Conservation (phyloP, 2,888 invertebrate genomes). For the Leptopilina syphax region DNA sequence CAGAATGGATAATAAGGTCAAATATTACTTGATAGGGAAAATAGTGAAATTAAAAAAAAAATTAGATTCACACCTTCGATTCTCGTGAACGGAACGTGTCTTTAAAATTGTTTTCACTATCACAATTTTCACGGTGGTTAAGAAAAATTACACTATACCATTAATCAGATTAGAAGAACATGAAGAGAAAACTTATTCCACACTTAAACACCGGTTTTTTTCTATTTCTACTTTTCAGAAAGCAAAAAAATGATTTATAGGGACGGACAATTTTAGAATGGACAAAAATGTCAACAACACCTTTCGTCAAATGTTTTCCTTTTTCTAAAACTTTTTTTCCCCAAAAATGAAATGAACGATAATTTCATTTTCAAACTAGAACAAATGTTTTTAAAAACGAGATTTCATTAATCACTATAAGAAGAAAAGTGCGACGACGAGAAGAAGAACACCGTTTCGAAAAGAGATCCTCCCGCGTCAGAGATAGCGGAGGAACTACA, state of each 20-base stretch:
- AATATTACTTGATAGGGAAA: no score
- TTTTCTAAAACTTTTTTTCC: not conserved
- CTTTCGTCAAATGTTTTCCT: not conserved
- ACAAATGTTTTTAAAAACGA: not conserved
- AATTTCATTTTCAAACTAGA: not conserved
- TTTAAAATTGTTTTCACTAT: no score
- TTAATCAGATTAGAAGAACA: no score
- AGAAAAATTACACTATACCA: no score
- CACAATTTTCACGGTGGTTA: no score
- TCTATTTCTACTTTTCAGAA: not conserved
- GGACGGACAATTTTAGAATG: not conserved
- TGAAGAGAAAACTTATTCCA: no score
- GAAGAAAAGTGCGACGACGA: constrained; percentile 29
- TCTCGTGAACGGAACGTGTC: no score
- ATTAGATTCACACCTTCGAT: no score
- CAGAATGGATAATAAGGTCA: no score
- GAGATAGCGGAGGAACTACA: constrained; percentile 73
- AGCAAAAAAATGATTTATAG: not conserved
- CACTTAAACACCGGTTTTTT: not conserved
- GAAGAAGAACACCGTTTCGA: constrained; percentile 46
- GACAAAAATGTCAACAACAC: not conserved
- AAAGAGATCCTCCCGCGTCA: constrained; percentile 72
- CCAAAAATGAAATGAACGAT: not conserved
- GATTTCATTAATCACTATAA: constrained; percentile 29
- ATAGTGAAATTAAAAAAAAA: no score